These are phyloP conservation scores for Epinotia brunnichana DNA, from an alignment of 2,888 invertebrate genomes.

Conservation along the genomic window DNA sequence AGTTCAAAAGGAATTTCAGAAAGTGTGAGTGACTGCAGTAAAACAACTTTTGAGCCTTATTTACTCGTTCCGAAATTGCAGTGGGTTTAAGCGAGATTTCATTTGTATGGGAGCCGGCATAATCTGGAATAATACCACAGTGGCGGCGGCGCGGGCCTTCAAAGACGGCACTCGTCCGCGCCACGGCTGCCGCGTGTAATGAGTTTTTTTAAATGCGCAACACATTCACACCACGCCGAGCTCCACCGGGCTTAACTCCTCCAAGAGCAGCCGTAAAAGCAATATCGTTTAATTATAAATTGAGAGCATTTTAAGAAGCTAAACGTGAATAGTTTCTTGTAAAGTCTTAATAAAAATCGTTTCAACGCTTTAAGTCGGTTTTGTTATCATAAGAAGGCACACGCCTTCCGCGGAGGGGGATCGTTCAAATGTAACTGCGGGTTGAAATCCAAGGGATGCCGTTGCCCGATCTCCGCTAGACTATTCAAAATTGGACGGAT, in stretches of 20 bases:
- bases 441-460: conserved; percentile 79
- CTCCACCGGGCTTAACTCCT: conserved; percentile 68
- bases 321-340: conserved; percentile 8
- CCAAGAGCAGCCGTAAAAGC: conserved; percentile 57
- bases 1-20: conserved; percentile 69
- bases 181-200: conserved; percentile 79
- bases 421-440: conserved; percentile 62
- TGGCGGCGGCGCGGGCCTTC: conserved; percentile 78
- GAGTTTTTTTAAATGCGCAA: conserved; percentile 81
- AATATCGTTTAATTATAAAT: conserved; percentile 41
- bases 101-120: conserved; percentile 82
- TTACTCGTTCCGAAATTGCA: conserved; percentile 82
- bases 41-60: conserved; percentile 80
- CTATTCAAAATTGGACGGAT: conserved; percentile 82
- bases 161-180: conserved; percentile 82
- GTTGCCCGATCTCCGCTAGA: conserved; percentile 72
- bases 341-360: conserved; percentile 6
- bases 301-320: conserved; percentile 4
- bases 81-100: conserved; percentile 83
- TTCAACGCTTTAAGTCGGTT: background rate
- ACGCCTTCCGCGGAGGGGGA: conserved; percentile 48
- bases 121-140: conserved; percentile 83
- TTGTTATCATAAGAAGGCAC: conserved; percentile 47
- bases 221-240: conserved; percentile 75
- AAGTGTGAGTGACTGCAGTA: conserved; percentile 73